Percentiles rank a stretch among this genome's conserved stretches.
Conservation (phyloP, 2,888 invertebrate species). For the Dicyrtomina minuta region DNA sequence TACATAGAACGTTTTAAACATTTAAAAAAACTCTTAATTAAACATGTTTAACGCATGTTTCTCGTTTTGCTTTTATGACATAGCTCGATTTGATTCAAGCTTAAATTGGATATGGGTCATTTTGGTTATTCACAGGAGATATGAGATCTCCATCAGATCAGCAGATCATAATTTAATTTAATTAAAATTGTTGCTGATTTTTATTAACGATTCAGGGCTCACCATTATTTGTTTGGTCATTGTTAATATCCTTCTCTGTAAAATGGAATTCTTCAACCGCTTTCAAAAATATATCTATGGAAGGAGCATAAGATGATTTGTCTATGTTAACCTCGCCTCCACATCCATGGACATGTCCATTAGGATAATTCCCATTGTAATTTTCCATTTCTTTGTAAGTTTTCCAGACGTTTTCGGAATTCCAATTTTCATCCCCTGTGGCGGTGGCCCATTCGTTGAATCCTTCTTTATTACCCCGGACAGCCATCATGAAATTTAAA, state of each 20-base stretch:
- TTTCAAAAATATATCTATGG: constrained; percentile 4
- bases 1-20: no score
- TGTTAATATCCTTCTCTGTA: constrained; percentile 20
- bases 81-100: no score
- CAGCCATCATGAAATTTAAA: constrained; percentile 43
- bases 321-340: constrained; percentile 18
- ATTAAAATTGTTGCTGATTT: no score
- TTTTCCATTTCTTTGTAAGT: constrained; percentile 46
- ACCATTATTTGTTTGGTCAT: constrained; percentile 23
- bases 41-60: no score
- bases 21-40: no score
- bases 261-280: constrained; percentile 13
- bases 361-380: constrained; percentile 45
- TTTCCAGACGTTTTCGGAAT: constrained; percentile 35
- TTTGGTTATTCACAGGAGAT: no score
- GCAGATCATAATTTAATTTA: no score
- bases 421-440: constrained; percentile 42
- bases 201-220: not conserved
- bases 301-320: not conserved
- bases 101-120: no score
- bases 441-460: constrained; percentile 42
- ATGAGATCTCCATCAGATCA: no score
- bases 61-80: no score
- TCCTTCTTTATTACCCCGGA: constrained; percentile 40
- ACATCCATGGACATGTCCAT: constrained; percentile 29